Evolutionary conservation across 2,888 invertebrate species (phyloP).

Genomic region (Oscheius sp.): DNA sequence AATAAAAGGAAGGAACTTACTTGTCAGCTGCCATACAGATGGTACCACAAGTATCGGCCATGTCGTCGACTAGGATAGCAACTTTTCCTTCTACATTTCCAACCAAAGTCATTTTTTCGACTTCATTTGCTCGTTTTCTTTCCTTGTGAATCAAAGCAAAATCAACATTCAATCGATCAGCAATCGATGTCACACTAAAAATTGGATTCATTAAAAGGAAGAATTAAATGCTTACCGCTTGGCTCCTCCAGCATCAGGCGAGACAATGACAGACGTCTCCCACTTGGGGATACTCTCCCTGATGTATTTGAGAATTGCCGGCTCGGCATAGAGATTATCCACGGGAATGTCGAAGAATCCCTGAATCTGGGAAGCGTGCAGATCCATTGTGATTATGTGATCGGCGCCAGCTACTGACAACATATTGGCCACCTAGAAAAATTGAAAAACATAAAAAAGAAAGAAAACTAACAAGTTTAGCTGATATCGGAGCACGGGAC

Average conservation of each 20-base stretch:
- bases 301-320: conserved; percentile 94
- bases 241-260: conserved; percentile 94
- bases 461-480: conserved; percentile 19
- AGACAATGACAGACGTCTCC: conserved; percentile 92
- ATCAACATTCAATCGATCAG: conserved; percentile 90
- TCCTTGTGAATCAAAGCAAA: conserved; percentile 97
- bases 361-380: conserved; percentile 95
- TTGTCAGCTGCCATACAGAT: conserved; percentile 94
- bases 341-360: conserved; percentile 79
- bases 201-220: background rate
- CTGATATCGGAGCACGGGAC: conserved; percentile 77
- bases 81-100: conserved; percentile 90
- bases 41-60: conserved; percentile 96
- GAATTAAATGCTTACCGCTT: conserved; percentile 78
- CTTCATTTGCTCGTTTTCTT: conserved; percentile 93
- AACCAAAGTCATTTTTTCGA: conserved; percentile 93
- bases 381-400: conserved; percentile 96
- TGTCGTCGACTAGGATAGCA: conserved; percentile 93
- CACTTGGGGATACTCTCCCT: conserved; percentile 91
- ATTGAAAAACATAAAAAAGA: background rate
- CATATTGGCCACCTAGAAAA: conserved; percentile 83
- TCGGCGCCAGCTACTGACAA: conserved; percentile 93
- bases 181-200: conserved; percentile 80
- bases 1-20: conserved; percentile 21
- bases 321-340: conserved; percentile 94